Base-by-base conservation (phyloP, 2,888 invertebrate species). In the Mesopsocus fuscifrons region DNA sequence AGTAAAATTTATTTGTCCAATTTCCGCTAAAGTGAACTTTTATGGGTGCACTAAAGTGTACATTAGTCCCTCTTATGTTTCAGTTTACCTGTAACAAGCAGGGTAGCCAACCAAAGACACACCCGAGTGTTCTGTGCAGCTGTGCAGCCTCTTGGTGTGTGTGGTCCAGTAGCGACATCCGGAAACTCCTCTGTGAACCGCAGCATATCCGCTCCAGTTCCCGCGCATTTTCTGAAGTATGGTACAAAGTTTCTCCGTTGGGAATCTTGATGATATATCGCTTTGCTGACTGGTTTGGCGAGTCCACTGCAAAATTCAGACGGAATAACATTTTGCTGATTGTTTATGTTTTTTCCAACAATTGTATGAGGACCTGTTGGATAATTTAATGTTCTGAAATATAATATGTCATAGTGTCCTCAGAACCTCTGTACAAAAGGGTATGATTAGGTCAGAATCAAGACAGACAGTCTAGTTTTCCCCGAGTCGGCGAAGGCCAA, bases 191-290 rank as follows among this genome's bases (percentile, higher is more conserved):
- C 20, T 38, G 38, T 5, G 38, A 38, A 11, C 38, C 20, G 11
- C 17, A 21, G 38, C 16, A 38, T 17, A 20, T 17, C 21, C 18
- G 6, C 21, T 38, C 18, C 38, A 38, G 21, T 20, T 38, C 20
- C 11, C 18, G 15, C 5, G 38, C 15, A 38, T 38, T 38, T 38
- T 38, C 38, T 3, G 38, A 38, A 20, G 38, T 21, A 5, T n/a
- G 18, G 20, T 38, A 38, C 13, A 38, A 20, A 5, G 38, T 38
- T 38, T 38, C 38, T n/a, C 21, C 21, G 38, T 38, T 15, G 17
- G 38, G 38, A 11, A 38, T 20, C 20, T 38, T 38, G 13, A 38
- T 17, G 3, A 20, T 18, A 38, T 38, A 38, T 11, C 38, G 15
- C 17, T 18, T 38, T 5, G 20, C 21, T 9, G 33, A 16, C 17